Conservation (phyloP, 1,140 invertebrate genomes). For the Diuraphis noxia region DNA sequence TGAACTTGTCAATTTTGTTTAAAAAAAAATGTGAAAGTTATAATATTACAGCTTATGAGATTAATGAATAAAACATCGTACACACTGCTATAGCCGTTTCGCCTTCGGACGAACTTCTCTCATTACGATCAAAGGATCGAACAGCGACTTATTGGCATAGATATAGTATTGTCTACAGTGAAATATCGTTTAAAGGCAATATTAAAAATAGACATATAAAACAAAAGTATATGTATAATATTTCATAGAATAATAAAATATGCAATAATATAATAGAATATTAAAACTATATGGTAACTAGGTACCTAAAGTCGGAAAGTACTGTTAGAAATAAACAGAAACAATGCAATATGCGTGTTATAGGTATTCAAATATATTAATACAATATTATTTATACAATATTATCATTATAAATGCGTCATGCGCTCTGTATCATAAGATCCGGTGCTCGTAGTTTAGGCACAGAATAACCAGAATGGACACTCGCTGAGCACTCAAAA, state of each 20-base stretch:
- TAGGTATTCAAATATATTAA: too few species aligned
- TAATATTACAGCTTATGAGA: not conserved
- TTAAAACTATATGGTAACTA: not conserved
- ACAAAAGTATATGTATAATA: not conserved
- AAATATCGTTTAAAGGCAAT: not conserved
- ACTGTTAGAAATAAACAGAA: not conserved
- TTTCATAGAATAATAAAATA: not conserved
- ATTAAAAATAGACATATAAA: not conserved
- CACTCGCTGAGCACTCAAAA: too few species aligned
- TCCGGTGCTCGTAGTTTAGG: too few species aligned
- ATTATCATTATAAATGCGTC: not conserved
- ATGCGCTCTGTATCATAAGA: not conserved
- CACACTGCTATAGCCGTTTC: not conserved
- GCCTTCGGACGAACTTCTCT: not conserved
- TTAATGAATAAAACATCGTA: conserved; percentile 15
- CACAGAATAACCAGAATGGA: too few species aligned
- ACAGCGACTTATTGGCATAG: not conserved
- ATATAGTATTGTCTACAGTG: not conserved
- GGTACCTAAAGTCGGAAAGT: not conserved
- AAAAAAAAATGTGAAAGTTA: conserved; percentile 6
- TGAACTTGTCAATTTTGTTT: not conserved
- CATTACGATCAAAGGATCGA: not conserved
- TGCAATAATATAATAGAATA: not conserved
- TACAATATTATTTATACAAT: too few species aligned
- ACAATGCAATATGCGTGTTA: too few species aligned